Evolutionary conservation across 2,113 vertebrate genomes (phyloP).

Genomic region (Ceyx margarethae): DNA sequence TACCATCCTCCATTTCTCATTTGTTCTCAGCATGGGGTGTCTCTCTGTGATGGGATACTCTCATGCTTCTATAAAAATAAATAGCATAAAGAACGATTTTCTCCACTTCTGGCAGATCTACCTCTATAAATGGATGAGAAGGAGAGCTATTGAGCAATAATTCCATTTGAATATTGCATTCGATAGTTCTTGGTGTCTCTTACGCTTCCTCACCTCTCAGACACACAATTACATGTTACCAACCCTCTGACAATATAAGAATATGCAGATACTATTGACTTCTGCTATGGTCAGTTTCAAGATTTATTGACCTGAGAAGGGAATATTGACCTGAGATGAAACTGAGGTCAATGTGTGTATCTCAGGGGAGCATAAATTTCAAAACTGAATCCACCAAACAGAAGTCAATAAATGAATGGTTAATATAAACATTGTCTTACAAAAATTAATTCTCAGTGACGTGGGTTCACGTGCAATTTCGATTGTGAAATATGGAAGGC

Average conservation of each 20-base stretch:
- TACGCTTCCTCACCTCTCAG: neutral
- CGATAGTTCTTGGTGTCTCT: conserved; percentile 12
- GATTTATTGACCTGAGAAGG: conserved; percentile 67
- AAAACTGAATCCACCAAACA: conserved; percentile 59
- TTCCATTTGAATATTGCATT: conserved; percentile 27
- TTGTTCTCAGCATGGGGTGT: neutral
- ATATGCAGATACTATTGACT: conserved; percentile 70
- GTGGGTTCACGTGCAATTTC: conserved; percentile 42
- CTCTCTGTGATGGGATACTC: neutral
- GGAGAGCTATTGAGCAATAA: conserved; percentile 26
- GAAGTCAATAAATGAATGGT: conserved; percentile 69
- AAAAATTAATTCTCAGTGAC: conserved; percentile 66
- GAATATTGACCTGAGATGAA: conserved; percentile 70
- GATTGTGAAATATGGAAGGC: conserved; percentile 57
- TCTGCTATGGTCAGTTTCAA: conserved; percentile 49
- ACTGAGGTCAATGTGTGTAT: conserved; percentile 62
- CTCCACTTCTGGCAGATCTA: neutral
- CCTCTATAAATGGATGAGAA: conserved; percentile 1
- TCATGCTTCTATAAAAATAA: neutral
- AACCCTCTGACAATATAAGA: conserved; percentile 14
- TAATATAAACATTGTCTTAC: conserved; percentile 74
- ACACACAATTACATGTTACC: neutral
- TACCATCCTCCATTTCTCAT: neutral
- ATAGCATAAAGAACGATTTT: neutral
- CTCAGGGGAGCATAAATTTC: conserved; percentile 54